Evolutionary conservation across 1,140 invertebrate species (phyloP).

Genomic region (Drosophila virilis): DNA sequence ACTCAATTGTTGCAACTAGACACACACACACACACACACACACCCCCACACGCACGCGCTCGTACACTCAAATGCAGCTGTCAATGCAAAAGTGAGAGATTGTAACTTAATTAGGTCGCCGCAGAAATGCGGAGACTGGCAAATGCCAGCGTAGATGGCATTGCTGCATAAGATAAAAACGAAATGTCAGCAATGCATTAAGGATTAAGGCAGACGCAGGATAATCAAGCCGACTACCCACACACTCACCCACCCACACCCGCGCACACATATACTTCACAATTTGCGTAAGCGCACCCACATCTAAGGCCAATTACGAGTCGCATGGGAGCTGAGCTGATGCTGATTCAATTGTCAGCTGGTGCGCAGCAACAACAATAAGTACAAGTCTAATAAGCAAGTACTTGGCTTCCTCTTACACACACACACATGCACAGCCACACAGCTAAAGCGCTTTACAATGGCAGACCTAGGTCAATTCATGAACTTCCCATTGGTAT

Average conservation of each 20-base stretch:
- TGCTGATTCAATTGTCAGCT: constrained; percentile 45
- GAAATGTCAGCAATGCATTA: constrained; percentile 35
- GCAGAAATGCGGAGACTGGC: background rate
- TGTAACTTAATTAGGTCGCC: constrained; percentile 65
- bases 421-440: constrained; percentile 14
- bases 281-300: constrained; percentile 60
- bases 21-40: constrained; percentile 3
- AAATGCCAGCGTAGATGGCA: constrained; percentile 51
- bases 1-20: constrained; percentile 28
- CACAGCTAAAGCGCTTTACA: constrained; percentile 15
- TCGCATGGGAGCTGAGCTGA: constrained; percentile 9
- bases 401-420: constrained; percentile 53
- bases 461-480: constrained; percentile 64
- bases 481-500: constrained; percentile 62
- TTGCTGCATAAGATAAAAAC: constrained; percentile 17
- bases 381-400: constrained; percentile 6
- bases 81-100: constrained; percentile 14
- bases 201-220: constrained; percentile 5
- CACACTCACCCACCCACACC: constrained; percentile 8
- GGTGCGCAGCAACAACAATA: constrained; percentile 26
- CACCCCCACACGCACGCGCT: background rate
- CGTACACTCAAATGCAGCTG: constrained; percentile 11
- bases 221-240: background rate
- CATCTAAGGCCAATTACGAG: constrained; percentile 59
- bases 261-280: background rate